phyloP scores from a whole-genome alignment of 2,888 invertebrate species.

The Nomada fabriciana region DNA sequence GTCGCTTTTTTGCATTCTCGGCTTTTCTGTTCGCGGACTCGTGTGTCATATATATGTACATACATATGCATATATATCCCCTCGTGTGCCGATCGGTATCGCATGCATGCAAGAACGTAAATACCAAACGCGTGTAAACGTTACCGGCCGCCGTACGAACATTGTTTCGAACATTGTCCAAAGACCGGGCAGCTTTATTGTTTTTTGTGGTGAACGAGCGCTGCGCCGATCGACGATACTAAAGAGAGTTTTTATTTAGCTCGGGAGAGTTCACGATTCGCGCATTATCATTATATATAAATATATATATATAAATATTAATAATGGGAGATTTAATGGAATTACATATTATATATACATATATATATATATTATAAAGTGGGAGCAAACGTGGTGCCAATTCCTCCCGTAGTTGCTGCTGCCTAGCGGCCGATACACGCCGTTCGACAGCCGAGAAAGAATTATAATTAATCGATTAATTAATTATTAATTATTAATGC shows the following conservation, averaged over 20 bases:
- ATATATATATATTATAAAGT: constrained; percentile 64
- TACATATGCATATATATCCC: background rate
- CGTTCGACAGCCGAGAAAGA: constrained; percentile 65
- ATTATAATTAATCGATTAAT: constrained; percentile 68
- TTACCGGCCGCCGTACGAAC: constrained; percentile 31
- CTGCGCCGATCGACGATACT: constrained; percentile 70
- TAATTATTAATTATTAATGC: constrained; percentile 71
- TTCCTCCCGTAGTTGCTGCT: constrained; percentile 81
- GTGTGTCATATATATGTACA: background rate
- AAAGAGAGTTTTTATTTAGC: constrained; percentile 46
- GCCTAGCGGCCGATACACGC: constrained; percentile 52
- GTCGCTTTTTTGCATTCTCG: constrained; percentile 54
- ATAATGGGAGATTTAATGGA: constrained; percentile 61
- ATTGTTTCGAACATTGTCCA: constrained; percentile 66
- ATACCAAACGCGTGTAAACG: background rate
- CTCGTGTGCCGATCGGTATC: constrained; percentile 21
- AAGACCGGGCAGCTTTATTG: constrained; percentile 75
- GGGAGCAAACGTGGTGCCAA: constrained; percentile 84
- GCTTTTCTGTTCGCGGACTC: constrained; percentile 29
- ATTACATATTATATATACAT: constrained; percentile 55
- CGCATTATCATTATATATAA: constrained; percentile 52
- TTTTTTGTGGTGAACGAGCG: constrained; percentile 67
- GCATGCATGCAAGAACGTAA: background rate
- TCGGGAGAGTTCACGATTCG: constrained; percentile 44
- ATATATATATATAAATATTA: constrained; percentile 51